phyloP scores from a whole-genome alignment of 2,888 invertebrate genomes.

The Gibbula magus region DNA sequence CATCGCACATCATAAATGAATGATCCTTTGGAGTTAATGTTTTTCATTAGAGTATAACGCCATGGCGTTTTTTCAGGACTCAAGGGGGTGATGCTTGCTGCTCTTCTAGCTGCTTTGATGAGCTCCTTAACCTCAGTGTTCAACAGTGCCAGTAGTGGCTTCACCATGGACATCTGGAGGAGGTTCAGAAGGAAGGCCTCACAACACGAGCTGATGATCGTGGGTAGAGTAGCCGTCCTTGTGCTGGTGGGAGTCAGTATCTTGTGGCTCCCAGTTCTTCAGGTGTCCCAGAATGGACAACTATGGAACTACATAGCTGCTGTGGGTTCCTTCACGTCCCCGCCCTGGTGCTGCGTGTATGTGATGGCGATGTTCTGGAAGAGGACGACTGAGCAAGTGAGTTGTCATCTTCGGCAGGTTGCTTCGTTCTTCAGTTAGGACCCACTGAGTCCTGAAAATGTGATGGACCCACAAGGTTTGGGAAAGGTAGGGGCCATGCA shows the following conservation, averaged over 20 bases:
- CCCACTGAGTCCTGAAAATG: not conserved
- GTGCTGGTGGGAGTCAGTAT: constrained; percentile 70
- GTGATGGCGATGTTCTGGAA: constrained; percentile 77
- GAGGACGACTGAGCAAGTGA: constrained; percentile 77
- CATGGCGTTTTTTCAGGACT: constrained; percentile 63
- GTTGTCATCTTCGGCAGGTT: not conserved
- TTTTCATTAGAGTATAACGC: too few species aligned
- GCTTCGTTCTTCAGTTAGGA: not conserved
- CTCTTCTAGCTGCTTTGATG: constrained; percentile 79
- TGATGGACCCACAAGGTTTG: too few species aligned
- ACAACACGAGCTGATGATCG: constrained; percentile 72
- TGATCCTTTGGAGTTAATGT: too few species aligned
- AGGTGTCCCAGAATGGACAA: constrained; percentile 75
- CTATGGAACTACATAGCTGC: constrained; percentile 79
- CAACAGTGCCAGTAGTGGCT: constrained; percentile 78
- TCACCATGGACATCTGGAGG: constrained; percentile 78
- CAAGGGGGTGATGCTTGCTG: constrained; percentile 76
- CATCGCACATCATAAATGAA: too few species aligned
- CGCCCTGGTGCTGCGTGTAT: constrained; percentile 78
- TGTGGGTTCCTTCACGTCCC: constrained; percentile 77
- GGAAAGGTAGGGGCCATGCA: too few species aligned
- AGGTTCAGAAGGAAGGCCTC: constrained; percentile 64
- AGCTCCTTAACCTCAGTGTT: constrained; percentile 78
- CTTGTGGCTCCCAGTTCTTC: constrained; percentile 77
- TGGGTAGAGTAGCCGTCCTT: constrained; percentile 69